Base-by-base conservation (phyloP, 2,797 vertebrate genomes). In the Lepilemur septentrionalis region DNA sequence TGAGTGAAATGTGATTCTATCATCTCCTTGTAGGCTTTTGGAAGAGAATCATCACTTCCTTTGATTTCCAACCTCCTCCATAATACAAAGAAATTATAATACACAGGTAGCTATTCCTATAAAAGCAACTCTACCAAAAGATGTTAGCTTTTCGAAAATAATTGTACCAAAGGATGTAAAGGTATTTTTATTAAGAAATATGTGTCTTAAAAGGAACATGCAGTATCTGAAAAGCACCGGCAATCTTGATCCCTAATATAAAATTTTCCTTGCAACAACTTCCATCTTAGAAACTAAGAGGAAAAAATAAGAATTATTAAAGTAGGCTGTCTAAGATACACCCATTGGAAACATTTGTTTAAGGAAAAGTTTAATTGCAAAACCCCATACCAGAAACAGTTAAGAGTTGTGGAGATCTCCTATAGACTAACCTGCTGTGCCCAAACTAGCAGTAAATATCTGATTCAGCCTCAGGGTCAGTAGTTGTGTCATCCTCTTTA, bases 91-190 rank as follows among this genome's bases (percentile, higher is more conserved):
- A 52, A 83, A 89, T 78, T 89, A 43, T 55, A 80, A 88, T 30
- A 25, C 32, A 91, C 30, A 57, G 43, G 17, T 91, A 59, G 59
- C 85, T 84, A 48, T 67, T 75, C 78, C 25, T 94, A 15, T 72
- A 84, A 90, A 92, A 92, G 38, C 65, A 89, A 23, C 5, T 5
- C 70, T 65, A n/a, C 7, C 28, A 61, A 93, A 95, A 91, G 14
- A 72, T 89, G 50, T 89, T 55, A 96, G 35, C 30, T 91, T 96
- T 93, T 85, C 81, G 41, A 94, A 96, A 93, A 41, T 46, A 91
- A 81, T 38, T 92, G 91, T 82, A 35, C 25, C 61, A 38, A 61
- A 57, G 78, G 1, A 28, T 41, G 76, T 55, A 57, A 38, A 41
- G 35, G 14, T 55, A 18, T 80, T 38, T 69, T 69, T 38, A 35